Percentiles rank a stretch among this genome's conserved stretches.
phyloP scores from a whole-genome alignment of 2,113 vertebrate species.

The Gila orcuttii region DNA sequence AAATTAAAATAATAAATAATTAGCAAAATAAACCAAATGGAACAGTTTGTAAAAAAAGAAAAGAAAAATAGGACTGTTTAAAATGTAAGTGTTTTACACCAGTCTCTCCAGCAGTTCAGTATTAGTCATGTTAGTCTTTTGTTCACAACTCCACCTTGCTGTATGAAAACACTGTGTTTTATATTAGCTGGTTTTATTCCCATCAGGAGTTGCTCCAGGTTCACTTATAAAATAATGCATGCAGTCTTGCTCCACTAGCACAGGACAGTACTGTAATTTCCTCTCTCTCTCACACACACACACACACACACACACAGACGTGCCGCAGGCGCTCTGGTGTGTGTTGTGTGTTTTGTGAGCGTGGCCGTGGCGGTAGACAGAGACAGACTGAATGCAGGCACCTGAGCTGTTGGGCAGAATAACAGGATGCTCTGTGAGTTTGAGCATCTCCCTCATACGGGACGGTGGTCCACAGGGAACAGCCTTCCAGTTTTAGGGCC shows the following conservation, averaged over 20 bases:
- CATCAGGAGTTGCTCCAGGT: slow-evolving; percentile 58
- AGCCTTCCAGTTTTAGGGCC: slow-evolving; percentile 14
- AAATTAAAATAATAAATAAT: no score
- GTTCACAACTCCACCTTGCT: not conserved
- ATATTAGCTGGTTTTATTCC: slow-evolving; percentile 61
- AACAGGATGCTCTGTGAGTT: slow-evolving; percentile 57
- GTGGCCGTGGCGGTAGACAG: slow-evolving; percentile 53
- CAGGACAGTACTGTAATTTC: slow-evolving; percentile 65
- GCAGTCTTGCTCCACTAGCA: slow-evolving; percentile 62
- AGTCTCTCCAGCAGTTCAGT: not conserved
- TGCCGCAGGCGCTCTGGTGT: slow-evolving; percentile 60
- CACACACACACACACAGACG: slow-evolving; percentile 7
- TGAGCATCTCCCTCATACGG: slow-evolving; percentile 52
- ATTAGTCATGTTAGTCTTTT: not conserved
- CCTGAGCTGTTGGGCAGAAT: slow-evolving; percentile 48
- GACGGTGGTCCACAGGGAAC: slow-evolving; percentile 21
- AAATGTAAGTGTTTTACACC: not conserved
- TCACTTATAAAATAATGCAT: slow-evolving; percentile 67
- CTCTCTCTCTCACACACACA: no score
- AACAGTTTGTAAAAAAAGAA: no score
- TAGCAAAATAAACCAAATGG: no score
- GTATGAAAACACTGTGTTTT: slow-evolving; percentile 58
- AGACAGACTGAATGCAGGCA: slow-evolving; percentile 55
- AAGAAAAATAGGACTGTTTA: no score
- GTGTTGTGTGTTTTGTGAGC: slow-evolving; percentile 64